Evolutionary conservation across 2,888 invertebrate species (phyloP), one percentile per base, ranked within the genome.

Genomic region (Lasius fuliginosus): DNA sequence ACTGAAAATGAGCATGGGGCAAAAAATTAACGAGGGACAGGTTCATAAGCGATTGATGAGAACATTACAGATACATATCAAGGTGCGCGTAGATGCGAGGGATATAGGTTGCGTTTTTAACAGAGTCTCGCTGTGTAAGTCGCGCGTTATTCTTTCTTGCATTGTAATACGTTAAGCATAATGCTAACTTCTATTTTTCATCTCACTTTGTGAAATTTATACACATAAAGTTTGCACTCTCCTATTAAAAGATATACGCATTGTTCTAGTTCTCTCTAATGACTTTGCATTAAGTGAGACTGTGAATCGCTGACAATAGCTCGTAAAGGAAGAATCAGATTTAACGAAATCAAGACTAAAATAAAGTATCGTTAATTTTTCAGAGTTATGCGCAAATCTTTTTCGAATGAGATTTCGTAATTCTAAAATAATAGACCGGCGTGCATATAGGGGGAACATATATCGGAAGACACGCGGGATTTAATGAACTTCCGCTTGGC

Each of bases 401-500:
- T 46, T 36, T 73, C 27, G 33, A 60, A 60, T 60, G 60, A 60
- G 42, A 27, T 73, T 79, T 79, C 73, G 74, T 73, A 46, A 79
- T 79, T 23, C 46, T 73, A 79, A 60, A 73, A 79, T 74, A 58
- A 79, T 79, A 73, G 58, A 42, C n/a, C 23, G 58, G 3, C 18
- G 23, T 71, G 23, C 18, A 46, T 33, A 69, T 79, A 79, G 15
- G 11, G 3, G 33, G 74, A 49, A 73, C 42, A 73, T 46, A 71
- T 79, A 73, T 23, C 58, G 46, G 74, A 73, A 73, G 73, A 79
- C 58, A 73, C 46, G 60, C 60, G 79, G 58, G 60, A 81, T 81
- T 81, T 81, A 81, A 73, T 74, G 46, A 81, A 74, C 74, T 81
- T 81, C 60, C 74, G 74, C 23, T 36, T 60, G 46, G 79, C 74